Evolutionary conservation across 2,113 vertebrate genomes (phyloP).

Genomic region (Miniopterus natalensis): DNA sequence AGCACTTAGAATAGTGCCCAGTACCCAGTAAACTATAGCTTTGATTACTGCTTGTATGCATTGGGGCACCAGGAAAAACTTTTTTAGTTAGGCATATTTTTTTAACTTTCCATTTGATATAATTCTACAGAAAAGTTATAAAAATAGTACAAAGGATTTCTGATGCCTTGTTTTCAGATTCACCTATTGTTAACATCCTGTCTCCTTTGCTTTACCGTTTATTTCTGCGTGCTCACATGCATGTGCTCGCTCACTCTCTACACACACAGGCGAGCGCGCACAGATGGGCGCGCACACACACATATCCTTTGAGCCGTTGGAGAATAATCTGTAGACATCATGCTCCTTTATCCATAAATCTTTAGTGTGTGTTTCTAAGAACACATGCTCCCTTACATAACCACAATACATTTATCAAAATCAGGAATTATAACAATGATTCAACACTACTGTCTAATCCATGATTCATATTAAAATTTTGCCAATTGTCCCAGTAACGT

Average conservation of each 20-base stretch:
- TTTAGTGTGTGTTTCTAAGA: constrained; percentile 40
- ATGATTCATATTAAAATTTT: constrained; percentile 37
- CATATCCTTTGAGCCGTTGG: not conserved
- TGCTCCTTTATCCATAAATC: not conserved
- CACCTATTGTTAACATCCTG: not conserved
- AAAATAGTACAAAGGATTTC: not conserved
- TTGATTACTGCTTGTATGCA: not conserved
- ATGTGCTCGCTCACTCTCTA: not conserved
- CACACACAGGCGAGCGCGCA: not conserved
- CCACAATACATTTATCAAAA: constrained; percentile 12
- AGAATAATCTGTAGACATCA: not conserved
- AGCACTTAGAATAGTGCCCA: not conserved
- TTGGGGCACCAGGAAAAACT: not conserved
- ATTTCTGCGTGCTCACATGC: not conserved
- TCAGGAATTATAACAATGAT: not conserved
- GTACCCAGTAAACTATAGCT: not conserved
- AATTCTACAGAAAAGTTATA: constrained; percentile 11
- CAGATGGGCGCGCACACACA: not conserved
- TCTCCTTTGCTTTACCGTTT: not conserved
- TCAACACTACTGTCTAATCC: not conserved
- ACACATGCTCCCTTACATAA: not conserved
- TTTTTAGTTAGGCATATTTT: not conserved
- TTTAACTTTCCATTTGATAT: not conserved
- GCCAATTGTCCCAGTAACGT: not conserved
- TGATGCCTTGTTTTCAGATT: not conserved